Evolutionary conservation across 2,113 vertebrate species (phyloP).

Genomic region (Stictonetta naevosa): DNA sequence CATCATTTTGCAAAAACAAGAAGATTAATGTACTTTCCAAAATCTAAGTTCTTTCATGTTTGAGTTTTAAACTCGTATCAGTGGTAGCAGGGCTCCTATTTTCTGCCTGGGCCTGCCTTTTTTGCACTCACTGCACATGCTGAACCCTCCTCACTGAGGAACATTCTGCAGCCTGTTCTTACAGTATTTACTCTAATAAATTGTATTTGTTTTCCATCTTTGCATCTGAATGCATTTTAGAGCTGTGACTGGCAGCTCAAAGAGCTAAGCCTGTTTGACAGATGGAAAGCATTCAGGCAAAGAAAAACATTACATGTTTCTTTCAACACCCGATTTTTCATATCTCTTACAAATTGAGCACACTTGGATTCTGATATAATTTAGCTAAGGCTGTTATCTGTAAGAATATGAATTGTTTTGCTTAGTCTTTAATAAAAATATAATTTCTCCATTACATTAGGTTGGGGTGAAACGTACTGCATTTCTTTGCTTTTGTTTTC

Average conservation of each 20-base stretch:
- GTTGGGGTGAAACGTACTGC: neutral
- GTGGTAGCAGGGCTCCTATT: neutral
- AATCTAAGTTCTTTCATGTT: neutral
- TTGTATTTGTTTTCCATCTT: conserved; percentile 2
- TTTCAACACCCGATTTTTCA: neutral
- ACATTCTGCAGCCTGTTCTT: conserved; percentile 27
- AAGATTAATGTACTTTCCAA: conserved; percentile 3
- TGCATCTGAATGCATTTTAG: neutral
- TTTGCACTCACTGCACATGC: neutral
- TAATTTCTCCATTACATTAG: neutral
- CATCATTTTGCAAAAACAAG: neutral
- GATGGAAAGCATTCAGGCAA: neutral
- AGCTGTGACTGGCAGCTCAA: neutral
- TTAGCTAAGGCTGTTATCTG: neutral
- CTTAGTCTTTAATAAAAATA: neutral
- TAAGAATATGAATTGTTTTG: neutral
- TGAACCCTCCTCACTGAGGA: neutral
- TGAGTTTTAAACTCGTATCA: neutral
- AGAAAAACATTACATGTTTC: neutral
- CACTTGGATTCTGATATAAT: neutral
- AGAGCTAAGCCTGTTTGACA: neutral
- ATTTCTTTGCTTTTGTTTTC: neutral
- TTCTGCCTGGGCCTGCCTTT: neutral
- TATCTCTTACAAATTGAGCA: neutral
- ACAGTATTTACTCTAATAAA: neutral